These are phyloP conservation scores for Macheiramphus alcinus DNA, from an alignment of 2,113 vertebrate genomes.

Conservation along the genomic window DNA sequence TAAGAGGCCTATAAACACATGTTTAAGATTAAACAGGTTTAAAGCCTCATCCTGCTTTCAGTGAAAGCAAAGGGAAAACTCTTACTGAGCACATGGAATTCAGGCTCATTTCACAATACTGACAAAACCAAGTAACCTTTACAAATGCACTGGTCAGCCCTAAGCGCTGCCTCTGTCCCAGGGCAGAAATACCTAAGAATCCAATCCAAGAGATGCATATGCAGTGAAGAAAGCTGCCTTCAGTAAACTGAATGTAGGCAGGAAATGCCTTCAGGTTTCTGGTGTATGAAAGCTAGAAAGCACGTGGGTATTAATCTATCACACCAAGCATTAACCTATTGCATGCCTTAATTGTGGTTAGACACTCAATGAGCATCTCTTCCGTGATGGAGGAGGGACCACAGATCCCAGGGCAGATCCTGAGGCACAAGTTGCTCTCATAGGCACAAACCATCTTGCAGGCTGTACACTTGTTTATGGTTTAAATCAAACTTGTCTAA, in stretches of 20 bases:
- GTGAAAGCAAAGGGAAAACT: neutral
- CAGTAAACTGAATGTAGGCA: neutral
- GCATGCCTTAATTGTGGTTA: neutral
- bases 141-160: neutral
- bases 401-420: no score
- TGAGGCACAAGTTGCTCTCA: fast-evolving
- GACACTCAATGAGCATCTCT: neutral
- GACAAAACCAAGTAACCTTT: neutral
- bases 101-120: neutral
- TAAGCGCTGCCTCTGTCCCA: neutral
- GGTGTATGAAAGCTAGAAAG: neutral
- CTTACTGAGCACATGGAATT: neutral
- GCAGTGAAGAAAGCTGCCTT: neutral
- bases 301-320: fast-evolving
- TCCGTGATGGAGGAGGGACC: neutral
- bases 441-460: neutral
- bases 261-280: neutral
- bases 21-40: neutral
- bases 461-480: neutral
- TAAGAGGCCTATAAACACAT: neutral
- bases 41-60: neutral
- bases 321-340: fast-evolving
- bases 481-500: neutral
- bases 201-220: neutral
- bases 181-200: neutral